Evolutionary conservation across 2,113 vertebrate genomes (phyloP).

Genomic region (Gila orcuttii): DNA sequence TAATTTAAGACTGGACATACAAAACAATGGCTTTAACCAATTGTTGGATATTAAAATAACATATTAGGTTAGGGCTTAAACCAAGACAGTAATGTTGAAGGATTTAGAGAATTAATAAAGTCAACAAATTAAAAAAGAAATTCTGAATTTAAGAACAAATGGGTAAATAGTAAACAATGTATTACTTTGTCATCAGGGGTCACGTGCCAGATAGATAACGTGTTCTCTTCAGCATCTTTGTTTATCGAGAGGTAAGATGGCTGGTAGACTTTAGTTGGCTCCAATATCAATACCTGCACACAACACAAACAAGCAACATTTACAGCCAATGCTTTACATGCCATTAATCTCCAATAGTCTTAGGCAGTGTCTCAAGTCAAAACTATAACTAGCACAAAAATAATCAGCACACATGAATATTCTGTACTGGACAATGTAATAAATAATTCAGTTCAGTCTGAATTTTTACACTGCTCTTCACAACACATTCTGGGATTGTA

Average conservation of each 20-base stretch:
- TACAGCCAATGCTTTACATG: background rate
- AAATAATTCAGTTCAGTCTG: no score
- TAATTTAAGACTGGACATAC: no score
- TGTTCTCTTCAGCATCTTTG: conserved; percentile 94
- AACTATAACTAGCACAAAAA: background rate
- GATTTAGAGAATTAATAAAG: background rate
- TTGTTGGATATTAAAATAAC: no score
- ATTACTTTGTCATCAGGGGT: conserved; percentile 93
- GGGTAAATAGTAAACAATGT: background rate
- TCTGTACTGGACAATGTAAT: no score
- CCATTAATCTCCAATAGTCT: background rate
- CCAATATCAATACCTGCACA: conserved; percentile 91
- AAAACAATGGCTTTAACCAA: no score
- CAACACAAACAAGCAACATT: conserved; percentile 7
- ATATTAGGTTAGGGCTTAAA: no score
- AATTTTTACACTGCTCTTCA: no score
- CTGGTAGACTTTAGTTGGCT: conserved; percentile 97
- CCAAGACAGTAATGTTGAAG: background rate
- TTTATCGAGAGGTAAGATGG: conserved; percentile 97
- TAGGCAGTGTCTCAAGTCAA: background rate
- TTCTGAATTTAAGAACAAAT: background rate
- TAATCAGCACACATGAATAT: no score
- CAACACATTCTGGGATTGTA: no score
- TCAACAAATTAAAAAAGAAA: background rate
- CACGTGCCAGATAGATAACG: conserved; percentile 96